Conservation (phyloP, 2,113 vertebrate species). For the Cryptotis parvus region DNA sequence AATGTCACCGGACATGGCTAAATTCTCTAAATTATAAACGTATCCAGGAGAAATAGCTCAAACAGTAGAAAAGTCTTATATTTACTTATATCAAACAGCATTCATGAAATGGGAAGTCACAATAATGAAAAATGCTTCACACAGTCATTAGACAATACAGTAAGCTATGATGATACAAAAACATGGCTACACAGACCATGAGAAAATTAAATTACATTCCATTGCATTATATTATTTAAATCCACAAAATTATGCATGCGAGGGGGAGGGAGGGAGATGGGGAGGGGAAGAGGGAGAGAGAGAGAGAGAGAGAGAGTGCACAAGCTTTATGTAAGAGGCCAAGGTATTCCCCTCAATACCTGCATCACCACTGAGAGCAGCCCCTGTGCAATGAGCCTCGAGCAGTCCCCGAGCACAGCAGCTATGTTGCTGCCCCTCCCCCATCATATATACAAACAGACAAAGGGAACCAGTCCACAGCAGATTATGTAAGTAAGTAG, state of each 20-base stretch:
- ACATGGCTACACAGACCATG: background rate
- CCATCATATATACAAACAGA: background rate
- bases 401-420: too few species aligned
- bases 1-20: slow-evolving; percentile 31
- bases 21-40: slow-evolving; percentile 21
- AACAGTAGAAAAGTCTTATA: slow-evolving; percentile 14
- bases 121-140: slow-evolving; percentile 9
- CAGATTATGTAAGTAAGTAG: background rate
- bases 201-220: background rate
- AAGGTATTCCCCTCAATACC: too few species aligned
- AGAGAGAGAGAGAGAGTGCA: too few species aligned
- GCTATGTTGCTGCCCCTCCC: too few species aligned
- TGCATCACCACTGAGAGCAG: too few species aligned
- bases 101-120: background rate
- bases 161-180: background rate
- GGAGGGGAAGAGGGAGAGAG: too few species aligned
- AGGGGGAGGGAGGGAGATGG: too few species aligned
- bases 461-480: background rate
- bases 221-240: slow-evolving; percentile 28
- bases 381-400: too few species aligned
- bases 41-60: slow-evolving; percentile 20
- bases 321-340: background rate
- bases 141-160: background rate
- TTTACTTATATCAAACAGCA: background rate
- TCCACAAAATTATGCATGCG: slow-evolving; percentile 5